Percentiles rank a stretch among this genome's conserved stretches.
These are phyloP conservation scores for Loriculus beryllinus DNA, from an alignment of 2,797 vertebrate genomes.

Conservation along the genomic window DNA sequence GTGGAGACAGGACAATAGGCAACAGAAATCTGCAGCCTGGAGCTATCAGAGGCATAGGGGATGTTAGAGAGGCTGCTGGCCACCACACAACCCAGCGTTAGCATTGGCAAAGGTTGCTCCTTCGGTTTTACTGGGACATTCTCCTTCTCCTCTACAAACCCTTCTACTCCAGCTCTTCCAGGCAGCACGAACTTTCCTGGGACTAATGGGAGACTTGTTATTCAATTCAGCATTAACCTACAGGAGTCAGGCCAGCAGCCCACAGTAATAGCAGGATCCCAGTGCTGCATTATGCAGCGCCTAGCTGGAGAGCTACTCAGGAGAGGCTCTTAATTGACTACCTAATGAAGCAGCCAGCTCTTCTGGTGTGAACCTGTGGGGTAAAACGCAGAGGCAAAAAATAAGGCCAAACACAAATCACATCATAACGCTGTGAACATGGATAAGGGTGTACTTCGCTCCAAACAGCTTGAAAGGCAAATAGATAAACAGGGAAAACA, in stretches of 20 bases:
- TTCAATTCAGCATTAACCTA: conserved; percentile 42
- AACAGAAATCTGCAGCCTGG: conserved; percentile 71
- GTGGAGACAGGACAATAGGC: conserved; percentile 74
- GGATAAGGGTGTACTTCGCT: background rate
- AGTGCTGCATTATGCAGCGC: background rate
- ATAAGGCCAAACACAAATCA: background rate
- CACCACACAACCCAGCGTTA: conserved; percentile 2
- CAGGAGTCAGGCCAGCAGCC: background rate
- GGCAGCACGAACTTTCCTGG: background rate
- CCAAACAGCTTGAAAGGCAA: background rate
- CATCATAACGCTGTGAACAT: background rate
- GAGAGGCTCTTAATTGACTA: conserved; percentile 62
- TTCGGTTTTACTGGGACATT: conserved; percentile 32
- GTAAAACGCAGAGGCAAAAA: background rate
- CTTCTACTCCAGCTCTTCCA: background rate
- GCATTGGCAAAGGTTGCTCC: conserved; percentile 42
- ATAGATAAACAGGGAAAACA: conserved; percentile 48
- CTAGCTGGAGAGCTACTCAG: conserved; percentile 59
- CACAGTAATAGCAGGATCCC: conserved; percentile 8
- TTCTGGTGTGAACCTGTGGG: conserved; percentile 42
- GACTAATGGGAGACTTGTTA: conserved; percentile 35
- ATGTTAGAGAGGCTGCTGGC: conserved; percentile 9
- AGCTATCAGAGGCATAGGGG: conserved; percentile 50
- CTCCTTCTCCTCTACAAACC: conserved; percentile 5
- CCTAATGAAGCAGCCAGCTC: conserved; percentile 50